Evolutionary conservation across 2,113 vertebrate genomes (phyloP).

Genomic region (Myotis lucifugus): DNA sequence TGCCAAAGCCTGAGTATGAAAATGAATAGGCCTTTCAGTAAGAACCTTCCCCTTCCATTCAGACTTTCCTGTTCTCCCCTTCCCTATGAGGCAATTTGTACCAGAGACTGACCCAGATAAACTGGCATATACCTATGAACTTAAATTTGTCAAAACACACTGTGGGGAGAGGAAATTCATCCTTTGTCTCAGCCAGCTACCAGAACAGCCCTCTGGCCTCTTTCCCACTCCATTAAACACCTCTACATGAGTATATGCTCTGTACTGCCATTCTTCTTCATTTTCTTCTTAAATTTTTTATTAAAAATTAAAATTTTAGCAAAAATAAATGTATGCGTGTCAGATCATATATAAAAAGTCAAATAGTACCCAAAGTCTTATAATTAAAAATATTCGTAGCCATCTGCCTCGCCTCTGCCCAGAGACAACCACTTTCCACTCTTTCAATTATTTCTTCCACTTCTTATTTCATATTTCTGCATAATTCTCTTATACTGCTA

Average conservation of each 20-base stretch:
- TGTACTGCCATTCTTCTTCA: not conserved
- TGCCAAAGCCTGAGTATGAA: not conserved
- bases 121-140: not conserved
- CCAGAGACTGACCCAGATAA: not conserved
- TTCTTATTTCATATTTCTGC: not conserved
- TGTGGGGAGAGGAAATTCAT: not conserved
- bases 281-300: not conserved
- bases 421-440: not conserved
- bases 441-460: slow-evolving; percentile 1
- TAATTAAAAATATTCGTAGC: not conserved
- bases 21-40: not conserved
- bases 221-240: not conserved
- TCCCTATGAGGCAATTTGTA: not conserved
- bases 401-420: not conserved
- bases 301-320: not conserved
- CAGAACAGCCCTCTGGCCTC: not conserved
- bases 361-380: not conserved
- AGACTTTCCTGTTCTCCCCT: not conserved
- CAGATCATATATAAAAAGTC: not conserved
- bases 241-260: no score
- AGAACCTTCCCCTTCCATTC: not conserved
- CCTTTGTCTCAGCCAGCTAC: not conserved
- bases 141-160: not conserved
- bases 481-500: not conserved
- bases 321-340: not conserved